Evolutionary conservation across 92 coral and sea anemone species (phyloP).

Genomic region (Heteractis magnifica): DNA sequence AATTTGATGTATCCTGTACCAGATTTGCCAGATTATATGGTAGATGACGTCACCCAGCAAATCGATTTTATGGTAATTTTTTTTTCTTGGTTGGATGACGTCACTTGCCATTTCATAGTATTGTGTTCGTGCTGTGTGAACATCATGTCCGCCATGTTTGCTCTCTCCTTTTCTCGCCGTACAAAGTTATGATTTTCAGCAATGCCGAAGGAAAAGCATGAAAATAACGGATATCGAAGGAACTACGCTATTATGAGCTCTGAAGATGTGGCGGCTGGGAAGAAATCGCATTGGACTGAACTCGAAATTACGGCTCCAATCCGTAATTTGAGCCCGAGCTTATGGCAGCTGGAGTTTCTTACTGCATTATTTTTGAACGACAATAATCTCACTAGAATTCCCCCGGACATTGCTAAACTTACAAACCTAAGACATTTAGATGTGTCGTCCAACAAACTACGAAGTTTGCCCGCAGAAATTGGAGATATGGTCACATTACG

Average conservation of each 20-base stretch:
- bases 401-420: conserved; percentile 92
- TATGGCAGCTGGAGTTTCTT: conserved; percentile 96
- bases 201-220: conserved; percentile 98
- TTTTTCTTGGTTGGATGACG: conserved; percentile 46
- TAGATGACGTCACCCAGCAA: conserved; percentile 38
- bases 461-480: conserved; percentile 99
- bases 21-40: not conserved
- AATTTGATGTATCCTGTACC: not conserved
- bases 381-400: conserved; percentile 93
- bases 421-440: conserved; percentile 88
- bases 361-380: conserved; percentile 93
- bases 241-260: conserved; percentile 83
- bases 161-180: conserved; percentile 62
- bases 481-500: conserved; percentile 99
- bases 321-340: conserved; percentile 98
- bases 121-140: conserved; percentile 73
- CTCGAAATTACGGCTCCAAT: conserved; percentile 98
- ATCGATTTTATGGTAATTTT: conserved; percentile 47
- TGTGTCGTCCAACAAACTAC: conserved; percentile 93
- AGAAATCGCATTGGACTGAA: conserved; percentile 95
- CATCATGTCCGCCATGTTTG: conserved; percentile 85
- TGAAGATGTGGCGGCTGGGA: conserved; percentile 91
- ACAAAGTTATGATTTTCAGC: conserved; percentile 89
- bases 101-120: conserved; percentile 65
- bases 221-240: conserved; percentile 95